Evolutionary conservation across 2,113 vertebrate species (phyloP).

Genomic region (Protobothrops flavoviridis): DNA sequence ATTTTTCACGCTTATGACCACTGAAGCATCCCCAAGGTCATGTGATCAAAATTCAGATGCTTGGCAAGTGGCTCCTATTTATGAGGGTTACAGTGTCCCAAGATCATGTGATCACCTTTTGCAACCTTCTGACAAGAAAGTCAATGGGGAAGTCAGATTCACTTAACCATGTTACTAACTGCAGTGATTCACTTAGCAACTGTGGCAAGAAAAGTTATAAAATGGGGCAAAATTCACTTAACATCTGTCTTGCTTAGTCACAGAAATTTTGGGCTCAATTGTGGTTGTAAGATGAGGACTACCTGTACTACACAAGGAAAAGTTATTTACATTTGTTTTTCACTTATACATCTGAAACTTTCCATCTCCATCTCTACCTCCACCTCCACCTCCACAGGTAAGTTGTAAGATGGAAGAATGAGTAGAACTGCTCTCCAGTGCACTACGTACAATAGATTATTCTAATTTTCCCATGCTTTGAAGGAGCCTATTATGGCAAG

Average conservation of each 20-base stretch:
- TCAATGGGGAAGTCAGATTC: background rate
- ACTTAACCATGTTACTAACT: background rate
- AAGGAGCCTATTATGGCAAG: no score
- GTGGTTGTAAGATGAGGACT: background rate
- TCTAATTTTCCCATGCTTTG: background rate
- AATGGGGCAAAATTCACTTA: background rate
- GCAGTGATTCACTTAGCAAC: background rate
- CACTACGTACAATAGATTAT: background rate
- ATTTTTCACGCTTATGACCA: background rate
- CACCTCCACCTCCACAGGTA: background rate
- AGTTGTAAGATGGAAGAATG: background rate
- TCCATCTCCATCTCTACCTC: background rate
- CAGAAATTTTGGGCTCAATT: background rate
- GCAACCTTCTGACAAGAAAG: background rate
- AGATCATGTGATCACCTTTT: background rate
- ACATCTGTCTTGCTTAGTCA: background rate
- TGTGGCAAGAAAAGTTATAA: background rate
- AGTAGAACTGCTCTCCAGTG: background rate
- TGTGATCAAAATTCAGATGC: background rate
- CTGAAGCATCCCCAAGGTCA: background rate
- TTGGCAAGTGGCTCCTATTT: background rate
- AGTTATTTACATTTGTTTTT: background rate
- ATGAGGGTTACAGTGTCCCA: background rate
- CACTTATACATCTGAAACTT: background rate
- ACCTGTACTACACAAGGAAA: background rate